Percentiles rank a stretch among this genome's conserved stretches.
phyloP scores from a whole-genome alignment of 2,113 vertebrate species.

The Ancistrus triradiatus region DNA sequence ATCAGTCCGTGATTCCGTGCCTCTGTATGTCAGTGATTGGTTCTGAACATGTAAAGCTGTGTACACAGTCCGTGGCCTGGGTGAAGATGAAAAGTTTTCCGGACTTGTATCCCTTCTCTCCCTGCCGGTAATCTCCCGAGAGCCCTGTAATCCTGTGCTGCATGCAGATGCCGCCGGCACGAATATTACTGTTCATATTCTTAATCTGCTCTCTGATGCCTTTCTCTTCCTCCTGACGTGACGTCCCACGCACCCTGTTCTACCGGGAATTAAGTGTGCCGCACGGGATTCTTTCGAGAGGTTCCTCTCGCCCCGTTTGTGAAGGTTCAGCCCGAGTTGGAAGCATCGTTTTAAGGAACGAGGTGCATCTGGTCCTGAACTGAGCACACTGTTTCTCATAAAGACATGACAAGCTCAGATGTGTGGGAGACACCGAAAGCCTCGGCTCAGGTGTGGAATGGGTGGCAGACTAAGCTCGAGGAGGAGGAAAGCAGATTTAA shows the following conservation, averaged over 20 bases:
- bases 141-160: conserved; percentile 80
- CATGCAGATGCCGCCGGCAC: conserved; percentile 77
- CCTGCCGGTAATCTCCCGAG: conserved; percentile 75
- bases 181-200: conserved; percentile 85
- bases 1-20: background rate
- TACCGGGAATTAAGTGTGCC: conserved; percentile 73
- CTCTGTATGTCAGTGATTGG: conserved; percentile 22
- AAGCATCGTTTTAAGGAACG: too few species aligned
- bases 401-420: conserved; percentile 62
- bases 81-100: conserved; percentile 73
- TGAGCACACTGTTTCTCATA: conserved; percentile 71
- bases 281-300: conserved; percentile 79
- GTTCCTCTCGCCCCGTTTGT: background rate
- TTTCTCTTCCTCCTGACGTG: conserved; percentile 71
- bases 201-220: conserved; percentile 78
- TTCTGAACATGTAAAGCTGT: conserved; percentile 19
- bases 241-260: conserved; percentile 63
- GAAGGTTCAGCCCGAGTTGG: conserved; percentile 68
- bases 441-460: conserved; percentile 51
- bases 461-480: conserved; percentile 63
- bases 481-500: conserved; percentile 71
- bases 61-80: conserved; percentile 52
- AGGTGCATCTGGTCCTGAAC: too few species aligned
- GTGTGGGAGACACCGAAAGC: conserved; percentile 35
- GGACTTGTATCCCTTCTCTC: conserved; percentile 70